Conservation (phyloP, 1,140 invertebrate species). For the Leptinotarsa texana region DNA sequence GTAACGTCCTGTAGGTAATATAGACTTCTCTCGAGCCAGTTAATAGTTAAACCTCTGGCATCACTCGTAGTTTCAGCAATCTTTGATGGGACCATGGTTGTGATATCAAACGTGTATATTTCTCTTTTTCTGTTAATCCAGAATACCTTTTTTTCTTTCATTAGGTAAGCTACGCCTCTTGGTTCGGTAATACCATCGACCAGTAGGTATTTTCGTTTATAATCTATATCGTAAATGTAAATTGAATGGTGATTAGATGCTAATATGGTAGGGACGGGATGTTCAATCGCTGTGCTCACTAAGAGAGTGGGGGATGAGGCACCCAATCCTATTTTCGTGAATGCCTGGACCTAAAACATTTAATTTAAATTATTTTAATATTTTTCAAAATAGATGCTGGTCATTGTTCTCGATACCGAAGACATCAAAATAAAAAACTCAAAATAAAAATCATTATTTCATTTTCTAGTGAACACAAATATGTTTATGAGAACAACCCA, state of each 20-base stretch:
- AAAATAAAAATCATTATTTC: too few species aligned
- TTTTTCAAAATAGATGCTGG: neutral
- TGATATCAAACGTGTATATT: conserved; percentile 68
- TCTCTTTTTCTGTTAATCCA: conserved; percentile 85
- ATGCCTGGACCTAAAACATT: conserved; percentile 71
- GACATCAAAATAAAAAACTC: too few species aligned
- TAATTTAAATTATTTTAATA: neutral
- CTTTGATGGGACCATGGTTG: conserved; percentile 61
- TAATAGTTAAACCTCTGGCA: conserved; percentile 71
- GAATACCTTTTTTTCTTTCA: conserved; percentile 74
- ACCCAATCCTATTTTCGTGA: conserved; percentile 75
- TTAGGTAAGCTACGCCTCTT: conserved; percentile 65
- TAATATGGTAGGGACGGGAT: conserved; percentile 78
- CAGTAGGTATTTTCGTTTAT: conserved; percentile 61
- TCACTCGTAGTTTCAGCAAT: conserved; percentile 69
- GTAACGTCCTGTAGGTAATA: conserved; percentile 75
- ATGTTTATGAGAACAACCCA: too few species aligned
- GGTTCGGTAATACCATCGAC: conserved; percentile 65
- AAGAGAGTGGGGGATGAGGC: conserved; percentile 65
- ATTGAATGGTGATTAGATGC: conserved; percentile 72
- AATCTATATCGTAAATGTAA: conserved; percentile 74
- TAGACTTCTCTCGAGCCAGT: conserved; percentile 82
- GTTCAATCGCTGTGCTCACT: conserved; percentile 67
- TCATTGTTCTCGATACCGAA: too few species aligned
- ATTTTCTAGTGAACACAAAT: too few species aligned